These are phyloP conservation scores for Dryobotodes eremita DNA, from an alignment of 2,888 invertebrate species.

Conservation along the genomic window DNA sequence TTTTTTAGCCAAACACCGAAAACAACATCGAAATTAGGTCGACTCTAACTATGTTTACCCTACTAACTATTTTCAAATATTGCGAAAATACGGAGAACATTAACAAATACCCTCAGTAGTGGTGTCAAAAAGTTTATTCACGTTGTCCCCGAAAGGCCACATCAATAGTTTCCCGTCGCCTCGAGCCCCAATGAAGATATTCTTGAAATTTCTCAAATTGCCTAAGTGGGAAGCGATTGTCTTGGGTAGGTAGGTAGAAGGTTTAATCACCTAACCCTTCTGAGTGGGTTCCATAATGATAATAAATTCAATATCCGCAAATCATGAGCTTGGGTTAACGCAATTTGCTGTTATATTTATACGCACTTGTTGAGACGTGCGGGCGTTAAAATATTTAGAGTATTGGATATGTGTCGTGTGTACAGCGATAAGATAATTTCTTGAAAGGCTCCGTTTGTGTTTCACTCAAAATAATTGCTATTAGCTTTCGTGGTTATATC, in stretches of 20 bases:
- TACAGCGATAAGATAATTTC: background rate
- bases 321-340: slow-evolving; percentile 74
- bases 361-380: slow-evolving; percentile 50
- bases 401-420: slow-evolving; percentile 24
- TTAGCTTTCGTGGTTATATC: background rate
- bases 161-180: slow-evolving; percentile 60
- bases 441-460: background rate
- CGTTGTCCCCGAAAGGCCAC: slow-evolving; percentile 29
- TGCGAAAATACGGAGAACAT: slow-evolving; percentile 10
- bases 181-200: slow-evolving; percentile 64
- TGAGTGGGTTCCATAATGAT: slow-evolving; percentile 78
- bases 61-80: background rate
- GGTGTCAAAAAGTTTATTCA: slow-evolving; percentile 46
- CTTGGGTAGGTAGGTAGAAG: slow-evolving; percentile 70
- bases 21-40: background rate
- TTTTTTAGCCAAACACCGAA: background rate
- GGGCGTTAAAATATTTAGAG: slow-evolving; percentile 36
- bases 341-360: slow-evolving; percentile 66
- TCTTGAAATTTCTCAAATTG: slow-evolving; percentile 75
- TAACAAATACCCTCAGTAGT: slow-evolving; percentile 25
- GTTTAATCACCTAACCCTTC: slow-evolving; percentile 83
- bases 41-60: background rate
- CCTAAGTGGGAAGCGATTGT: slow-evolving; percentile 77
- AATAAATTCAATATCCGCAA: slow-evolving; percentile 85
- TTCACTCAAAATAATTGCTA: background rate